These are phyloP conservation scores for Cryptosula pallasiana DNA, from an alignment of 2,888 invertebrate genomes.

Conservation along the genomic window DNA sequence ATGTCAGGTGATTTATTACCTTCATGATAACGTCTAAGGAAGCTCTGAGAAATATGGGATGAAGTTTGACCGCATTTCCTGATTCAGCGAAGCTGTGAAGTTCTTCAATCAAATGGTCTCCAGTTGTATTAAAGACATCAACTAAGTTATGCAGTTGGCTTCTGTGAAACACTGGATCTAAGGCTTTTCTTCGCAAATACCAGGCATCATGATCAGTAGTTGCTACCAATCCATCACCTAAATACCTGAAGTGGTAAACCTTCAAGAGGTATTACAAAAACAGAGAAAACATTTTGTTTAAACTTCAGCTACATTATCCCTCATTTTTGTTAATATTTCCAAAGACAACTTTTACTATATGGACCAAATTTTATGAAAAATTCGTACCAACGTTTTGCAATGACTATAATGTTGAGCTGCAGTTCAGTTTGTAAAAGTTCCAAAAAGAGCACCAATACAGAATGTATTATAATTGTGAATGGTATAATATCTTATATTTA, in stretches of 20 bases:
- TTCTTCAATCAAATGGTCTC: neutral
- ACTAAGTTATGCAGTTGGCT: neutral
- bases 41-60: neutral
- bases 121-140: neutral
- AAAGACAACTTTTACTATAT: no score
- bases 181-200: neutral
- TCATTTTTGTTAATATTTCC: no score
- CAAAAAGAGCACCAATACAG: no score
- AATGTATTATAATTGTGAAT: no score
- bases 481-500: no score
- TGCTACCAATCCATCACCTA: neutral
- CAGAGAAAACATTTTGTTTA: no score
- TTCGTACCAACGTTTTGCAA: no score
- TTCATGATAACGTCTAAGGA: neutral
- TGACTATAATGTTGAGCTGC: no score
- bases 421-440: no score
- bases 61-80: neutral
- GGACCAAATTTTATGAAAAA: no score
- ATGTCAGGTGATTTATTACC: no score
- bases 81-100: neutral
- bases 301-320: no score
- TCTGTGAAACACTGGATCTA: neutral
- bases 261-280: neutral
- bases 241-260: neutral
- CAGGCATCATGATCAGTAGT: neutral